Conservation (phyloP, 2,888 invertebrate genomes). For the Cantharis rustica region DNA sequence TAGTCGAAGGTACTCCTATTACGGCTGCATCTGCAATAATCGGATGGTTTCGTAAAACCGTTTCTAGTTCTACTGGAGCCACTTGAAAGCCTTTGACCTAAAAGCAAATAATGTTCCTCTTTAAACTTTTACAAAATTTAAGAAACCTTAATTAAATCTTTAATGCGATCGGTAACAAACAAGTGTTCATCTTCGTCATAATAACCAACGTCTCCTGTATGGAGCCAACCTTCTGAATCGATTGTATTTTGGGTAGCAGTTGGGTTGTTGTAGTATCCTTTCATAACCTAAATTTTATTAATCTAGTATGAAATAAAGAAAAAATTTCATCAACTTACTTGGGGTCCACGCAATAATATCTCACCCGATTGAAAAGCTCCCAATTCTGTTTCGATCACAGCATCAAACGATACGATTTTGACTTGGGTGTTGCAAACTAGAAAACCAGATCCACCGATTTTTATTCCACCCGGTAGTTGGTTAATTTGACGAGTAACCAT, state of each 20-base stretch:
- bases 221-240: constrained; percentile 71
- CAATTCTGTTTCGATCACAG: constrained; percentile 39
- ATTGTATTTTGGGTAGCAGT: constrained; percentile 73
- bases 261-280: constrained; percentile 75
- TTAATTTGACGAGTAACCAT: constrained; percentile 16
- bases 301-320: neutral
- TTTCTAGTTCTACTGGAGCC: constrained; percentile 85
- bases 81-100: constrained; percentile 71
- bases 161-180: constrained; percentile 76
- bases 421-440: constrained; percentile 66
- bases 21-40: constrained; percentile 80
- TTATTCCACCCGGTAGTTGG: constrained; percentile 4
- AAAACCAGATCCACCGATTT: constrained; percentile 40
- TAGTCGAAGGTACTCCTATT: constrained; percentile 70
- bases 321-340: constrained; percentile 50
- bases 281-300: constrained; percentile 68
- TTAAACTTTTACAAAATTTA: neutral
- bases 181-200: constrained; percentile 69
- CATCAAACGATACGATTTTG: constrained; percentile 64
- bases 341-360: constrained; percentile 75
- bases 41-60: constrained; percentile 70
- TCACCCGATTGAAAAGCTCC: constrained; percentile 67
- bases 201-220: constrained; percentile 65
- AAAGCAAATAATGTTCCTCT: neutral
- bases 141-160: constrained; percentile 76